Evolutionary conservation across 2,888 invertebrate genomes (phyloP).

Genomic region (Pseudoips prasinana): DNA sequence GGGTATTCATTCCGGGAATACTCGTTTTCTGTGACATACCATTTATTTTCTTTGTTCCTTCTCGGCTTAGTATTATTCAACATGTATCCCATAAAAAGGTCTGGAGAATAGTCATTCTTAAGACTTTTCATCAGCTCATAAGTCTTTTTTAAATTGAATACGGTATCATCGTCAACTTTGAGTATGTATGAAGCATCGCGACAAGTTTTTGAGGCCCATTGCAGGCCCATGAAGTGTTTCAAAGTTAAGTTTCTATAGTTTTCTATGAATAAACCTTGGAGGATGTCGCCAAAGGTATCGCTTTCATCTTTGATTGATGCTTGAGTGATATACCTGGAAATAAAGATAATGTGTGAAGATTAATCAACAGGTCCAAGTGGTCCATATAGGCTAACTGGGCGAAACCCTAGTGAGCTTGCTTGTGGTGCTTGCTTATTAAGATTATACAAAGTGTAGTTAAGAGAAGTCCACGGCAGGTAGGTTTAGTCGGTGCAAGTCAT

Average conservation of each 20-base stretch:
- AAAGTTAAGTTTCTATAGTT: conserved; percentile 91
- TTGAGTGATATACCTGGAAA: conserved; percentile 74
- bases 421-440: too few relatives aligned
- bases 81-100: conserved; percentile 84
- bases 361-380: too few relatives aligned
- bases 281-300: conserved; percentile 84
- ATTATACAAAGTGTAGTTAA: too few relatives aligned
- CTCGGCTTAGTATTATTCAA: conserved; percentile 84
- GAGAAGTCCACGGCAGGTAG: too few relatives aligned
- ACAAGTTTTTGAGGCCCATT: conserved; percentile 87
- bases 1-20: conserved; percentile 85
- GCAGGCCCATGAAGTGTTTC: conserved; percentile 91
- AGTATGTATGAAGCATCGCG: conserved; percentile 69
- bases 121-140: conserved; percentile 37
- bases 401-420: too few relatives aligned
- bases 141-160: conserved; percentile 84
- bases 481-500: too few relatives aligned
- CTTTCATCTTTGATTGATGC: conserved; percentile 83
- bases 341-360: not conserved
- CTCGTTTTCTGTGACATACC: conserved; percentile 88
- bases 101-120: conserved; percentile 29
- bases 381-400: too few relatives aligned
- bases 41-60: conserved; percentile 87
- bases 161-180: conserved; percentile 60
- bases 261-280: conserved; percentile 90